Base-by-base conservation (phyloP, 2,888 invertebrate species). In the Sthenelais limicola region DNA sequence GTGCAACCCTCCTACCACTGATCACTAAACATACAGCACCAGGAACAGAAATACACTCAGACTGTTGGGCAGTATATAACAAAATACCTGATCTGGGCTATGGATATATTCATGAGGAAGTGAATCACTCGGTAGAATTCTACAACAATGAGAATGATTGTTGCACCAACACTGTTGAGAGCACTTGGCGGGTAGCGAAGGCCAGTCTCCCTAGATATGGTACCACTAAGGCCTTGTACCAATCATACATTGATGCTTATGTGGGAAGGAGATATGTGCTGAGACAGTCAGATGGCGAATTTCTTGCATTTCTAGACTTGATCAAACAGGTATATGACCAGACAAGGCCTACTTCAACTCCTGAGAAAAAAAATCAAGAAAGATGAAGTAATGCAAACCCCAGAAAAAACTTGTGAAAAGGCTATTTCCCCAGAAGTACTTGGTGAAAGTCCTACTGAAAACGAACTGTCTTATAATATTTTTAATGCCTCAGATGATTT, bases 61-160 rank as follows among this genome's bases (percentile, higher is more conserved):
- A 74, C 33, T 71, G 66, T 33, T 74, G 74, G 74, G 71, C 71
- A 24, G 71, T 77, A 0, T 79, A 79, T 54, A 47, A 52, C 12
- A 49, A 26, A 21, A 28, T 79, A 1, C 28, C 32, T 1, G 18
- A 71, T 12, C n/a, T 70, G 21, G 79, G 77, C n/a, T n/a, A n/a
- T n/a, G n/a, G n/a, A 1, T 80, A 76, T 51, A 18, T 51, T 1
- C 80, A 79, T 51, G 28, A 77, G 18, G 80, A 66, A 0, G 76
- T 80, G 3, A 81, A 80, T 49, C 80, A 80, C 69, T 47, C 38
- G 15, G 62, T 71, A 21, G 75, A 78, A 21, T 81, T 78, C 51
- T 76, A 78, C 9, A 78, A 81, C 68, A 73, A 76, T 18, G 72
- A 72, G 18, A 78, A 74, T 28, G 71, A 74, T 0, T 75, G 78